Base-by-base conservation (phyloP, 2,113 vertebrate genomes). In the Thymallus thymallus region DNA sequence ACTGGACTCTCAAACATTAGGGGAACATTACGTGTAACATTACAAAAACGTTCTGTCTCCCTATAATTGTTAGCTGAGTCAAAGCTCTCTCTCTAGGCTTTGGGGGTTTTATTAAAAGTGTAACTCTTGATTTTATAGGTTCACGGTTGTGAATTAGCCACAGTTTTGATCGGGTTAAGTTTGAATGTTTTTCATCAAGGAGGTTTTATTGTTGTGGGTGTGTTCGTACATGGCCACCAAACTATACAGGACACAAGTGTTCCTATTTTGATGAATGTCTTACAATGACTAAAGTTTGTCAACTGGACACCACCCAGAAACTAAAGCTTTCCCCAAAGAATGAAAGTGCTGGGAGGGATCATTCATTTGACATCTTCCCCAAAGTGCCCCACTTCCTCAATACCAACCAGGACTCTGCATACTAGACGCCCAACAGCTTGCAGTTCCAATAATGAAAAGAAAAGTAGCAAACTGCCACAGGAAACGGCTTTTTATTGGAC, bases 401-500 rank as follows among this genome's bases (percentile, higher is more conserved):
- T 86, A 89, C 85, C 66, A 85, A 51, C 63, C 66, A 20, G 41
- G 35, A 63, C 22, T 35, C 74, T 48, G 48, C n/a, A 60, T 45
- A 7, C 18, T 41, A 68, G 51, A 67, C 29, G 18, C 22, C 68
- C 41, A 70, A 46, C 72, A 51, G 66, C 82, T 76, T 73, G 80
- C 51, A 26, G 30, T 77, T 78, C 58, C 74, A 83, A 81, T 87
- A 87, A 90, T 85, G 71, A 77, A 70, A 51, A 23, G 55, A 29
- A 41, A 75, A 24, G 58, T 62, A 55, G 69, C 85, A 86, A 82
- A 80, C 73, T 84, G 87, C 87, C 86, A 87, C 79, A 87, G 88
- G 86, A 91, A 88, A 86, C 71, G 7, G 29, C 82, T 82, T 89
- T 90, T 89, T 86, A 91, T 91, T 91, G 87, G 82, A 86, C 79